Conservation (phyloP, 2,113 vertebrate species). For the Eonycteris spelaea region DNA sequence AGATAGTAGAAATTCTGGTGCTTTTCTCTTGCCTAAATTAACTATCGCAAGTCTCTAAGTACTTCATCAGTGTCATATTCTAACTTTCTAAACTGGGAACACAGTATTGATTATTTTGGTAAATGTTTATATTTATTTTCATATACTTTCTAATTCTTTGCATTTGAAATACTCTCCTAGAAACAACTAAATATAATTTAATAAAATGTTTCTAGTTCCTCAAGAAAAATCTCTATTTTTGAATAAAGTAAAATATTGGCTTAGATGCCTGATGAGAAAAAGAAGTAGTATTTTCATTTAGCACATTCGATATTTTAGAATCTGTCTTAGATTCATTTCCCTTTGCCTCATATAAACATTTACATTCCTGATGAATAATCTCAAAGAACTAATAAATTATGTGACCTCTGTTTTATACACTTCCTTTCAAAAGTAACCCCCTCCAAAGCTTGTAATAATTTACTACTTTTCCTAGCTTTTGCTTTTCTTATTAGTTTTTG, state of each 20-base stretch:
- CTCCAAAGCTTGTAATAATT: background rate
- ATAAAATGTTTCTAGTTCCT: slow-evolving; percentile 17
- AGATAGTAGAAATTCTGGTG: background rate
- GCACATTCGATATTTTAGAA: background rate
- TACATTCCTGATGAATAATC: background rate
- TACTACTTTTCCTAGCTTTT: background rate
- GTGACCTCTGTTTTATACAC: background rate
- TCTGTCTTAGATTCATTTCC: background rate
- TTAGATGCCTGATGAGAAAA: background rate
- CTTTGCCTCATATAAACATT: background rate
- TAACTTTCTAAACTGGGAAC: background rate
- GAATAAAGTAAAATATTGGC: slow-evolving; percentile 22
- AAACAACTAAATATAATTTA: background rate
- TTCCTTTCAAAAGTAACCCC: background rate
- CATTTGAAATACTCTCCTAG: background rate
- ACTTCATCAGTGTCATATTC: background rate
- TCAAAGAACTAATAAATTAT: background rate
- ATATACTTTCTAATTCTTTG: background rate
- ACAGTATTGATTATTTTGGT: background rate
- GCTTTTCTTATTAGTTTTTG: background rate
- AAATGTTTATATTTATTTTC: background rate
- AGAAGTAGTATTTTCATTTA: background rate
- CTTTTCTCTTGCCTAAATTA: background rate
- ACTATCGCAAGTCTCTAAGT: background rate
- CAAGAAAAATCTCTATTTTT: background rate